Evolutionary conservation across 2,888 invertebrate species (phyloP).

Genomic region (Diarsia brunnea): DNA sequence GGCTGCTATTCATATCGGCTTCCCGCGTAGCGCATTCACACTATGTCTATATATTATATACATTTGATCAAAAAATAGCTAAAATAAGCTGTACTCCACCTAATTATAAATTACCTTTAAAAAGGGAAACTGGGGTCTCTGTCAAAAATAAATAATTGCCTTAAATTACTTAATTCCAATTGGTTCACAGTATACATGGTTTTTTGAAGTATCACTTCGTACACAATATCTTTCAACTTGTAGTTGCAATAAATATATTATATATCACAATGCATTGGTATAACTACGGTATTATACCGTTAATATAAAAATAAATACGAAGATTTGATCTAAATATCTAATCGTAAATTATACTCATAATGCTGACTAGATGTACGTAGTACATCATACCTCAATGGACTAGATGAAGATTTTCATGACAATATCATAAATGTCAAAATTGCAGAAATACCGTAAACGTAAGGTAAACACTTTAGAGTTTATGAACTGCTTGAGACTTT

Average conservation of each 20-base stretch:
- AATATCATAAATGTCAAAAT: slow-evolving; percentile 3
- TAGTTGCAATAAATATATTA: slow-evolving; percentile 6
- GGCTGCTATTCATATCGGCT: slow-evolving; percentile 79
- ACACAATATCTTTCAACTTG: slow-evolving; percentile 17
- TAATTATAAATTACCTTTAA: slow-evolving; percentile 89
- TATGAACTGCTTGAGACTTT: slow-evolving; percentile 1
- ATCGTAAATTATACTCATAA: slow-evolving; percentile 24
- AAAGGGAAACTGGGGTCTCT: slow-evolving; percentile 89
- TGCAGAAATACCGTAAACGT: slow-evolving; percentile 1
- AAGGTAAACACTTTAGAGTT: slow-evolving; percentile 6
- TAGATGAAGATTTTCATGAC: slow-evolving; percentile 22
- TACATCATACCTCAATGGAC: no score
- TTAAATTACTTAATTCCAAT: slow-evolving; percentile 64
- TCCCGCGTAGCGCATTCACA: slow-evolving; percentile 82
- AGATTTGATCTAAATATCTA: slow-evolving; percentile 2
- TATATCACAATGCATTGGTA: slow-evolving; percentile 6
- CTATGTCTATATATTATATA: slow-evolving; percentile 74
- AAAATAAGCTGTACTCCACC: slow-evolving; percentile 81
- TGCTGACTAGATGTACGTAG: slow-evolving; percentile 40
- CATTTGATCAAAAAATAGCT: slow-evolving; percentile 78
- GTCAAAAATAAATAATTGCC: slow-evolving; percentile 85
- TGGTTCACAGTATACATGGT: slow-evolving; percentile 41
- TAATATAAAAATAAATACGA: slow-evolving; percentile 16
- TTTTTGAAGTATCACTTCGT: slow-evolving; percentile 8
- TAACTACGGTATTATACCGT: neutral